Evolutionary conservation across 1,140 invertebrate species (phyloP).

Genomic region (Cataglyphis hispanica): DNA sequence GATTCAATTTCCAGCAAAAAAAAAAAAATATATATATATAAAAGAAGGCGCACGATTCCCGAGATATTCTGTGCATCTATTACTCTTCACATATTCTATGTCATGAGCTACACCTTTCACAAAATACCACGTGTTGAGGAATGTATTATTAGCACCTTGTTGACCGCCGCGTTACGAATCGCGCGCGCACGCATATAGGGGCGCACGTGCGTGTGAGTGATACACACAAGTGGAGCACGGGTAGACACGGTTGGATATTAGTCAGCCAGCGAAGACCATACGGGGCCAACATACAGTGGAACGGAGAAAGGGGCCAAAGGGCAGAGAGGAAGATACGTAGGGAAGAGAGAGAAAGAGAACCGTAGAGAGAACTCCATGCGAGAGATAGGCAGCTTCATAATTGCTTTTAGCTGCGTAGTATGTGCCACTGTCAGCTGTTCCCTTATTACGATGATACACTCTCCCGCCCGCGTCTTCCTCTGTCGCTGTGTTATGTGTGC

Average conservation of each 20-base stretch:
- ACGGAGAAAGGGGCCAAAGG: slow-evolving; percentile 44
- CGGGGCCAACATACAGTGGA: slow-evolving; percentile 27
- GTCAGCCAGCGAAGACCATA: slow-evolving; percentile 59
- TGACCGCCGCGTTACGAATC: slow-evolving; percentile 49
- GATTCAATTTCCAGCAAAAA: not conserved
- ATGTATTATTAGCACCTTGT: slow-evolving; percentile 57
- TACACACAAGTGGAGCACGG: slow-evolving; percentile 40
- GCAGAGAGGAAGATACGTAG: slow-evolving; percentile 7
- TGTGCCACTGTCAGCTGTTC: slow-evolving; percentile 82
- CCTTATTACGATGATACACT: slow-evolving; percentile 80
- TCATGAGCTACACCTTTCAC: not conserved
- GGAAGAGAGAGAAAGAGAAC: not conserved
- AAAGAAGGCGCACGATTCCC: slow-evolving; percentile 4
- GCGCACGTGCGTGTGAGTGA: slow-evolving; percentile 37
- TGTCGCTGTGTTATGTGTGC: slow-evolving; percentile 31
- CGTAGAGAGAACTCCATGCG: slow-evolving; percentile 68
- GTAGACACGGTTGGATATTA: slow-evolving; percentile 71
- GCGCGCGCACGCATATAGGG: not conserved
- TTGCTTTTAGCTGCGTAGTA: slow-evolving; percentile 78
- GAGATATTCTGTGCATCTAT: slow-evolving; percentile 1
- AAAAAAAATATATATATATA: not conserved
- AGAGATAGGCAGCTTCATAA: slow-evolving; percentile 78
- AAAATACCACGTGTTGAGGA: slow-evolving; percentile 8
- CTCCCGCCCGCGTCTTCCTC: slow-evolving; percentile 54
- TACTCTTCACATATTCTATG: not conserved